These are phyloP conservation scores for Isaurus tuberculatus DNA, from an alignment of 92 coral and sea anemone species.

Conservation along the genomic window DNA sequence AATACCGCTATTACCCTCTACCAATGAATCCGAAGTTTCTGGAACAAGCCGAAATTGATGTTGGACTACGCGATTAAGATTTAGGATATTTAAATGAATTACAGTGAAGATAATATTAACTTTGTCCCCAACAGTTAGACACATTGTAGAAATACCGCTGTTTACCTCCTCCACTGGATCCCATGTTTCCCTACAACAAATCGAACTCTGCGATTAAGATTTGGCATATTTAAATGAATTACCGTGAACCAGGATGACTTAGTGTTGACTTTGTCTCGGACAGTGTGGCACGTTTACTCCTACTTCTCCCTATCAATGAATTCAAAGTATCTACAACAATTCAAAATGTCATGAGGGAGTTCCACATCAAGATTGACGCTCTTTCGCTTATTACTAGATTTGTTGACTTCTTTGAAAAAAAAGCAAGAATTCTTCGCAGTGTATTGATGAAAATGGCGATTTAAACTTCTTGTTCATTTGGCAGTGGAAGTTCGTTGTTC, in stretches of 20 bases:
- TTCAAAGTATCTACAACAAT: constrained; percentile 76
- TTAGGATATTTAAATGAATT: not conserved
- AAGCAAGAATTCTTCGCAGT: too few species aligned
- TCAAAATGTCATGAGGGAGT: constrained; percentile 80
- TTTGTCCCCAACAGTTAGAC: not conserved
- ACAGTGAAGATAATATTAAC: not conserved
- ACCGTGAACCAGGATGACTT: not conserved
- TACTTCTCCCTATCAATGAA: constrained; percentile 77
- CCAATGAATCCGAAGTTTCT: constrained; percentile 87
- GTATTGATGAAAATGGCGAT: too few species aligned
- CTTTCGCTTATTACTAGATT: too few species aligned
- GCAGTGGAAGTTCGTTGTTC: too few species aligned
- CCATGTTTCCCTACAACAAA: too few species aligned
- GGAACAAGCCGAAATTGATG: constrained; percentile 81
- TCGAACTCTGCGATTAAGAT: not conserved
- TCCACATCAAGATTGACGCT: not conserved
- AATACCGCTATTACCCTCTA: constrained; percentile 73
- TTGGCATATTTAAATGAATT: not conserved
- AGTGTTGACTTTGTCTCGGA: not conserved
- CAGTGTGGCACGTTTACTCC: constrained; percentile 83
- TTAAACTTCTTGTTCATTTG: too few species aligned
- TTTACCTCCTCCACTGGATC: not conserved
- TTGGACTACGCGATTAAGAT: constrained; percentile 68
- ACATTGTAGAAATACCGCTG: not conserved
- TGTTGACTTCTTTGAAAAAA: too few species aligned